Evolutionary conservation across 2,888 invertebrate species (phyloP).

Genomic region (Synergus gifuensis): DNA sequence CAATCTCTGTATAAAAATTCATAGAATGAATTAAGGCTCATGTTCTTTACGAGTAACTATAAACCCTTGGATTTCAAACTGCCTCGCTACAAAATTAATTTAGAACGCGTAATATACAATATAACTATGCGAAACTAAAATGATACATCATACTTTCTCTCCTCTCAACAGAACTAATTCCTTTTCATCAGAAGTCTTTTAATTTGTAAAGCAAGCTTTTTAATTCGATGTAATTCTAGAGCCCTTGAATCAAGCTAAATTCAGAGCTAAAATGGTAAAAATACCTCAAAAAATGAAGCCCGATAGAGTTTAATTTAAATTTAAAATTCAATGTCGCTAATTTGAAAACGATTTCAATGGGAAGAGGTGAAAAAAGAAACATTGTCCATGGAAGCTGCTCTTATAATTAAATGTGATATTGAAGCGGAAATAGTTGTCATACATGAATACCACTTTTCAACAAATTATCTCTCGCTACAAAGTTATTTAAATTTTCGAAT

Average conservation of each 20-base stretch:
- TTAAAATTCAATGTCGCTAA: too few species aligned
- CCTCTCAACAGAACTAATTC: background rate
- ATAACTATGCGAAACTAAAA: conserved; percentile 12
- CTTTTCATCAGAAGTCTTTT: background rate
- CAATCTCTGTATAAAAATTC: conserved; percentile 11
- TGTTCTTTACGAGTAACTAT: conserved; percentile 9
- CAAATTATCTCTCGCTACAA: background rate
- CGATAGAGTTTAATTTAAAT: too few species aligned
- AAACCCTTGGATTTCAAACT: background rate
- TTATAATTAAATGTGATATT: background rate
- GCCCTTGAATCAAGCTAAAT: background rate
- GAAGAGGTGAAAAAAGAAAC: background rate
- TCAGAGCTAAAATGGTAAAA: background rate
- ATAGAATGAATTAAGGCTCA: background rate
- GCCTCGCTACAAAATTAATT: conserved; percentile 5
- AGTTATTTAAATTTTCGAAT: too few species aligned
- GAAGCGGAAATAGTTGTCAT: background rate
- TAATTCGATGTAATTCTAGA: background rate
- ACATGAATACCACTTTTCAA: background rate
- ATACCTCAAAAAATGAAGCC: background rate
- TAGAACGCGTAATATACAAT: background rate
- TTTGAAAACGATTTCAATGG: too few species aligned
- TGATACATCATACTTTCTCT: background rate
- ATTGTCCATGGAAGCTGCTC: background rate
- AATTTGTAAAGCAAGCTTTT: background rate